Conservation (phyloP, 2,113 vertebrate genomes). For the Climacteris rufus region DNA sequence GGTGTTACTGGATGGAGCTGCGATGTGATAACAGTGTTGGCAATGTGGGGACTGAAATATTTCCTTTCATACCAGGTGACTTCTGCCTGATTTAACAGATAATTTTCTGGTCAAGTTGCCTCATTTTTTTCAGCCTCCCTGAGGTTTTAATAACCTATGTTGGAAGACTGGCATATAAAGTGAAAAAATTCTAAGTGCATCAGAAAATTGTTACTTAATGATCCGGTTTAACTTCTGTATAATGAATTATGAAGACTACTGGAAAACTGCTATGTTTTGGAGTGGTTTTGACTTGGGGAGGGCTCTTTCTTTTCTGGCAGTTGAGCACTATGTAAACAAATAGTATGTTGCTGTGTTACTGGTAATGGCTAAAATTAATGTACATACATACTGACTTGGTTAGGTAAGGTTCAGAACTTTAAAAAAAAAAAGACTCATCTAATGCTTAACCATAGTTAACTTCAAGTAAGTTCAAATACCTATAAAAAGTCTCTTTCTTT, state of each 20-base stretch:
- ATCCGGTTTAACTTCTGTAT: neutral
- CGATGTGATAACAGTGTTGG: neutral
- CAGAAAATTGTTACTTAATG: neutral
- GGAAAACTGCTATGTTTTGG: neutral
- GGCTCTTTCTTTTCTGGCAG: neutral
- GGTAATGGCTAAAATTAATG: neutral
- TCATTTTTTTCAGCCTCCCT: neutral
- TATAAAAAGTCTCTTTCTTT: slow-evolving; percentile 14
- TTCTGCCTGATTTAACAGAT: neutral
- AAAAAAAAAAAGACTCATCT: neutral
- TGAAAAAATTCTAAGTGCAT: neutral
- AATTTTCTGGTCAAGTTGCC: neutral
- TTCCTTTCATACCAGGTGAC: neutral
- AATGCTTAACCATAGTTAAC: neutral
- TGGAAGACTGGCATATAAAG: neutral
- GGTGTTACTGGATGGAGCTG: neutral
- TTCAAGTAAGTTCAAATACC: neutral
- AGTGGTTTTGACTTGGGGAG: neutral
- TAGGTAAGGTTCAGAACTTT: neutral
- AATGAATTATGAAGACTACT: neutral
- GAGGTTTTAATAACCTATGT: neutral
- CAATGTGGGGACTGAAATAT: neutral
- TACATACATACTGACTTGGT: neutral
- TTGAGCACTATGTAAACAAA: neutral
- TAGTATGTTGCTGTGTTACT: neutral